Base-by-base conservation (phyloP, 2,888 invertebrate species). In the Coelogynopora nodosa region DNA sequence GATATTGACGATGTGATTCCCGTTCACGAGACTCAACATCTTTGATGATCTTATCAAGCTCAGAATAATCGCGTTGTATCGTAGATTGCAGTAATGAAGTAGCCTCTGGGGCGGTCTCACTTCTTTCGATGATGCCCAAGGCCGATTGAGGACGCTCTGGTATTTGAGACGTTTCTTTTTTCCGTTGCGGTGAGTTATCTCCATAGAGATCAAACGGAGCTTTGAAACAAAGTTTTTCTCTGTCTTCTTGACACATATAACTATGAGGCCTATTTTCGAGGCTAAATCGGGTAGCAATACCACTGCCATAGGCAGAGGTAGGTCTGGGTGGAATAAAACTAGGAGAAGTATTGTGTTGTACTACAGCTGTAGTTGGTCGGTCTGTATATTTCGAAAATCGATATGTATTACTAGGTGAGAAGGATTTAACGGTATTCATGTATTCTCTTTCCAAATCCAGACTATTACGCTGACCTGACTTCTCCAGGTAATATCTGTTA, bases 391-490 rank as follows among this genome's bases (percentile, higher is more conserved):
- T 23, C 10, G 80, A 29, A n/a, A 80, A 80, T n/a, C 2, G 2
- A n/a, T 80, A 29, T 2, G 26, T 5, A 29, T 80, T 27, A n/a
- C 80, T 80, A n/a, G 26, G 13, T 80, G 80, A 23, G 80, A 80
- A 80, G 26, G 80, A 80, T 5, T 80, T 80, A n/a, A 80, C 5
- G 10, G 80, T 80, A 5, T 2, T n/a, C 26, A 80, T 23, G 29
- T 80, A 80, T 80, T 80, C 80, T 2, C 80, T 2, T 80, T 80
- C 80, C 2, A 80, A n/a, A n/a, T 80, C 80, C 5, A 80, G 29
- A 29, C 80, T 80, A 5, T 23, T 80, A 5, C 2, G 2, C 23
- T 80, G 80, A 80, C 23, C 26, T 27, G 80, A 5, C 5, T 23
- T 5, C 10, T 80, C 23, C 80, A 23, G 18, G 49, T 10, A 18